Percentiles rank a stretch among this genome's conserved stretches.
phyloP scores from a whole-genome alignment of 2,113 vertebrate species.

The Equus quagga region DNA sequence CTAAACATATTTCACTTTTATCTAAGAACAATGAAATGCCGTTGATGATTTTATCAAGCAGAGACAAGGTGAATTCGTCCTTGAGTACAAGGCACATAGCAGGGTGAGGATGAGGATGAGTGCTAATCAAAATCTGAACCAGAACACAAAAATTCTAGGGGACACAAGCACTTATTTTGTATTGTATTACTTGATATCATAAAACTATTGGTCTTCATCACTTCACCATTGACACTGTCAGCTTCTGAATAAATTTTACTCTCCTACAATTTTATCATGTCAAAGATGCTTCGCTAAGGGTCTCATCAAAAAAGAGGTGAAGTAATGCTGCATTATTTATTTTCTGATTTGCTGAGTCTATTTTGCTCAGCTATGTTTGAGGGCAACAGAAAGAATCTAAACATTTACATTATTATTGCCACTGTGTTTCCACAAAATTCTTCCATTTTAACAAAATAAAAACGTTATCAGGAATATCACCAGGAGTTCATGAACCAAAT shows the following conservation, averaged over 20 bases:
- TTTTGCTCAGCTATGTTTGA: constrained; percentile 38
- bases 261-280: background rate
- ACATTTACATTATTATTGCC: background rate
- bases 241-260: background rate
- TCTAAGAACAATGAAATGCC: background rate
- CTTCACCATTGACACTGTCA: background rate
- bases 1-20: background rate
- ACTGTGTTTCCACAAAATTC: background rate
- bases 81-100: background rate
- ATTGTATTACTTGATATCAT: background rate
- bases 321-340: background rate
- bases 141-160: background rate
- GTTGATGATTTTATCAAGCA: background rate
- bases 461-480: background rate
- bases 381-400: background rate
- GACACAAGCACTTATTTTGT: background rate
- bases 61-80: background rate
- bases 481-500: constrained; percentile 32
- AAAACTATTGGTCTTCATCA: background rate
- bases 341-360: background rate
- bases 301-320: background rate
- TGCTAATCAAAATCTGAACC: background rate
- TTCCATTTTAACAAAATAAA: constrained; percentile 20
- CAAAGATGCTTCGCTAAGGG: background rate
- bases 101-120: background rate